These are phyloP conservation scores for Agrotis puta DNA, from an alignment of 2,888 invertebrate genomes.

Conservation along the genomic window DNA sequence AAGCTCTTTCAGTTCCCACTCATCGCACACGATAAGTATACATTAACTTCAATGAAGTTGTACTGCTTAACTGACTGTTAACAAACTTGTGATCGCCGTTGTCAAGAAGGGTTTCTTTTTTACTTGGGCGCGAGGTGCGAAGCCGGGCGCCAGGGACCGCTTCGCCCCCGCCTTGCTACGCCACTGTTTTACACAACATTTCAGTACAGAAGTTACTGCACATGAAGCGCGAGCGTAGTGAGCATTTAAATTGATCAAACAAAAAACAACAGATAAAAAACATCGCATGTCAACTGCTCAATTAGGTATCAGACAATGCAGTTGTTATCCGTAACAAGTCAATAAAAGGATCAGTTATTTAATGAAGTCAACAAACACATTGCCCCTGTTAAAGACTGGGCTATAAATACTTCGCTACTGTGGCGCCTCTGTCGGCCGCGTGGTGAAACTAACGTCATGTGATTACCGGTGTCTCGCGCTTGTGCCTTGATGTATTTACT, in stretches of 20 bases:
- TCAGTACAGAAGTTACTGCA: too few relatives aligned
- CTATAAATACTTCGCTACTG: slow-evolving; percentile 51
- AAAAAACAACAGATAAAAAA: background rate
- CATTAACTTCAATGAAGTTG: too few relatives aligned
- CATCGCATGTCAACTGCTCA: background rate
- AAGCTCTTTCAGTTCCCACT: too few relatives aligned
- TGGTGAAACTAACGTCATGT: slow-evolving; percentile 73
- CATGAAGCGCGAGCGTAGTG: too few relatives aligned
- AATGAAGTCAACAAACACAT: slow-evolving; percentile 19
- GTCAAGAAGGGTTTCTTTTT: too few relatives aligned
- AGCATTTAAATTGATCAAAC: background rate
- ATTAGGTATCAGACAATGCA: slow-evolving; percentile 2
- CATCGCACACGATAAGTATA: too few relatives aligned
- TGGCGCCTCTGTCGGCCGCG: slow-evolving; percentile 68
- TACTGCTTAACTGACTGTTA: too few relatives aligned
- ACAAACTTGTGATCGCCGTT: too few relatives aligned
- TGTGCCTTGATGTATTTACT: background rate
- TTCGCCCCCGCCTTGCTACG: too few relatives aligned
- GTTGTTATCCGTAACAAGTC: slow-evolving; percentile 4
- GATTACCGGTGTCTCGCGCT: slow-evolving; percentile 61
- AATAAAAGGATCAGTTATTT: slow-evolving; percentile 19
- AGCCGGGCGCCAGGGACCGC: too few relatives aligned
- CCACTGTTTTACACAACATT: too few relatives aligned
- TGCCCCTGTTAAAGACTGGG: background rate
- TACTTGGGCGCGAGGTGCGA: too few relatives aligned